These are phyloP conservation scores for Scolopax mira DNA, from an alignment of 2,113 vertebrate species.

Conservation along the genomic window DNA sequence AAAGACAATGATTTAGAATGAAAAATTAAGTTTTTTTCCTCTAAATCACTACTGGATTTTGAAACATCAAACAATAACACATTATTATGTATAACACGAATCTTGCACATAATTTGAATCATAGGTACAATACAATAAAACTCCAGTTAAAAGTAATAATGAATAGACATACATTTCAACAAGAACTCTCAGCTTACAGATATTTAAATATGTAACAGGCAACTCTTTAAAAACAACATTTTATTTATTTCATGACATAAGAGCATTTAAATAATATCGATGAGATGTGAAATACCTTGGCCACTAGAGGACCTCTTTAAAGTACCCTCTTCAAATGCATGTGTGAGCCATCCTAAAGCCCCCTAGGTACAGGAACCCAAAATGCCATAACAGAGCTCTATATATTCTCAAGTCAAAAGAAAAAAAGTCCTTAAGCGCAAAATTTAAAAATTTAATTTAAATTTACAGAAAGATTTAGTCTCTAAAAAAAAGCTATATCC, in stretches of 20 bases:
- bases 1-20: neutral
- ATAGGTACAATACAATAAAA: neutral
- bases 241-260: no score
- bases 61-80: neutral
- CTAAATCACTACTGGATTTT: neutral
- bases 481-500: neutral
- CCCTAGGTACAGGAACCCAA: neutral
- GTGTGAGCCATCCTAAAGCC: neutral
- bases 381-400: neutral
- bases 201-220: no score
- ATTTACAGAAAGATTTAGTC: neutral
- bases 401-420: neutral
- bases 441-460: neutral
- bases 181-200: neutral
- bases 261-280: neutral
- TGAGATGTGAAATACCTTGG: neutral
- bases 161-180: neutral
- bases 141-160: neutral
- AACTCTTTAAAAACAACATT: no score
- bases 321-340: fast-evolving
- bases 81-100: fast-evolving
- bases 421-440: neutral
- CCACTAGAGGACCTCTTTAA: neutral
- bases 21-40: neutral
- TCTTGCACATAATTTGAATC: neutral